Base-by-base conservation (phyloP, 2,113 vertebrate genomes). In the Epinephelus moara region DNA sequence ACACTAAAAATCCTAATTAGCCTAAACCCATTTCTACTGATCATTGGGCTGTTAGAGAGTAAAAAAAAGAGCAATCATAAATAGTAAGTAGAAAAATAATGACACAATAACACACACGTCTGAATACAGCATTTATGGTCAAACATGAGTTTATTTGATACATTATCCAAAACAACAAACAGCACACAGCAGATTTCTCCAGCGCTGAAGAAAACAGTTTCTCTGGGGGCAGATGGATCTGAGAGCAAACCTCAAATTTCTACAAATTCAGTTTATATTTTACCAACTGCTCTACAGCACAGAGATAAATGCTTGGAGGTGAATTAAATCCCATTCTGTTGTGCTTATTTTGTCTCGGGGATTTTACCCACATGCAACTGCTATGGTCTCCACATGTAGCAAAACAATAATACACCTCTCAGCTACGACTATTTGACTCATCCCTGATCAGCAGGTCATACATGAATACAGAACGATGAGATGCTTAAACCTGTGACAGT, bases 131-230 rank as follows among this genome's bases (percentile, higher is more conserved):
- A 52, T 70, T 90, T 81, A 90, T 85, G 19, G 23, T 25, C 55
- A 81, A 62, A 86, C 74, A 49, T 62, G 25, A 55, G 9, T 77
- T 74, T 62, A 74, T 88, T 75, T 49, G 40, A 81, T 84, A 90
- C 40, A 71, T 89, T 52, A 78, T 61, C 37, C 42, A 75, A 62
- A 56, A 78, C 25, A 62, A 5, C 73, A 80, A 83, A 88, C 13
- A 85, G 23, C 30, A 52, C 18, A 63, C 5, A 85, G 21, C 52
- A 53, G 6, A 67, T 55, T 18, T 87, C 10, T 84, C 4, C n/a
- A 60, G 72, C 11, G 78, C 27, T 25, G 15, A 45, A 61, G 33
- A 74, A 3, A 42, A 75, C 40, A 30, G 1, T 21, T 17, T 52
- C 18, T 64, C 14, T 63, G 21, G n/a, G 5, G 53, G 15, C 4